phyloP scores from a whole-genome alignment of 2,113 vertebrate genomes.

The Eidolon helvum region DNA sequence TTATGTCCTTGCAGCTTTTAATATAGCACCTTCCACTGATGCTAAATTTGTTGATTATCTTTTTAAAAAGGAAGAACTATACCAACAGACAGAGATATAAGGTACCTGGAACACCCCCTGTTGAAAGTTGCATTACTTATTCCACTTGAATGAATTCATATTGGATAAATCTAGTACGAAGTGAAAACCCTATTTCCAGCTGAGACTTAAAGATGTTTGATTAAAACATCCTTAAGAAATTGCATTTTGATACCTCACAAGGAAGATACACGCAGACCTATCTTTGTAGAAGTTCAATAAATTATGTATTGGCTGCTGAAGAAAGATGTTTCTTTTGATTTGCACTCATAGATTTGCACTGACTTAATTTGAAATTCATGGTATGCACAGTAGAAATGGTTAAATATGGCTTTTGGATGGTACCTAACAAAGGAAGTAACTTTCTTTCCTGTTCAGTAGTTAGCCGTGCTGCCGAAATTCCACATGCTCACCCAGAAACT shows the following conservation, averaged over 20 bases:
- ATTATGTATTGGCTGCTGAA: constrained; percentile 55
- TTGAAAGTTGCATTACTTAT: constrained; percentile 70
- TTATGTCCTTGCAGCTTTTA: constrained; percentile 15
- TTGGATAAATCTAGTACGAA: constrained; percentile 71
- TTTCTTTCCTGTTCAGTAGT: constrained; percentile 12
- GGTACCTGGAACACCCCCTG: constrained; percentile 41
- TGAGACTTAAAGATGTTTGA: constrained; percentile 78
- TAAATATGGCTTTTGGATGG: constrained; percentile 47
- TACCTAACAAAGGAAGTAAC: constrained; percentile 15
- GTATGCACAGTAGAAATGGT: constrained; percentile 36
- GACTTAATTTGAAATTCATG: constrained; percentile 53
- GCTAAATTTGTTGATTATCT: constrained; percentile 48
- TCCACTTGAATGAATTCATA: constrained; percentile 69
- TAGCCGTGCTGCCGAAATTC: background rate
- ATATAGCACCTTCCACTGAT: constrained; percentile 16
- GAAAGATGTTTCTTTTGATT: constrained; percentile 54
- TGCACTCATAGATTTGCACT: constrained; percentile 52
- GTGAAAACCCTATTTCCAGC: constrained; percentile 76
- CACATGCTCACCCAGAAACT: background rate
- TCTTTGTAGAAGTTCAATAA: constrained; percentile 68
- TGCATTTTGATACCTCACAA: constrained; percentile 64
- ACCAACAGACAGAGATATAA: constrained; percentile 41
- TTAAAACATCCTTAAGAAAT: constrained; percentile 74
- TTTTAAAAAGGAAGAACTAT: constrained; percentile 21
- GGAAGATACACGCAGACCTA: constrained; percentile 58